Base-by-base conservation (phyloP, 1,140 invertebrate genomes). In the Drosophila neocordata region DNA sequence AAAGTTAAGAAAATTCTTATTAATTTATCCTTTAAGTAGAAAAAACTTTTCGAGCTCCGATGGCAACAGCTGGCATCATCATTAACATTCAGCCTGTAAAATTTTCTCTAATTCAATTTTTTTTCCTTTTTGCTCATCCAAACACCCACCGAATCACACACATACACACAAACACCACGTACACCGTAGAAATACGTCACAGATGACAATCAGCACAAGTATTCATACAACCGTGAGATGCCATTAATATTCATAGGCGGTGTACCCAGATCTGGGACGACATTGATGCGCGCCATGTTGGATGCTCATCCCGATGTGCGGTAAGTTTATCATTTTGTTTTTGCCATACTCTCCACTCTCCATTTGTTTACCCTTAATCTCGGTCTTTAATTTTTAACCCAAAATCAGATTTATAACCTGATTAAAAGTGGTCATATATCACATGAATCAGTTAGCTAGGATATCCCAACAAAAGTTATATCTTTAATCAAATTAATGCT, bases 281-380 rank as follows among this genome's bases (percentile, higher is more conserved):
- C 98, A 37, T 94, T 99, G 60, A 98, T 99, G 95, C 94, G 99
- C 90, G 98, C 98, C 68, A 98, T 99, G 97, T 93, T 99, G 58
- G 99, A 99, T 93, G 98, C 99, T 44, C 99, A 99, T 94, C 97
- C 97, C n/a, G 96, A 97, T 91, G 96, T 99, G 78, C 95, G 96
- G 95, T 96, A 92, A 92, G 91, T 87, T 56, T 64, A 41, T 41
- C 20, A n/a, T 63, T 15, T 20, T 27, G 27, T 31, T 52, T 20
- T 18, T 31, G 9, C 3, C 24, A 27, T 13, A 15, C 6, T 11
- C 24, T 31, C 53, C 5, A 5, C 8, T n/a, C n/a, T 24, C 27
- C 6, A 1, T 34, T 31, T 27, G 24, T 38, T 38, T 34, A 35
- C 11, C 12, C 27, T 4, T 4, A 24, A 24, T 1, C 4, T 24